phyloP scores from a whole-genome alignment of 2,888 invertebrate species.

The Pecten maximus region DNA sequence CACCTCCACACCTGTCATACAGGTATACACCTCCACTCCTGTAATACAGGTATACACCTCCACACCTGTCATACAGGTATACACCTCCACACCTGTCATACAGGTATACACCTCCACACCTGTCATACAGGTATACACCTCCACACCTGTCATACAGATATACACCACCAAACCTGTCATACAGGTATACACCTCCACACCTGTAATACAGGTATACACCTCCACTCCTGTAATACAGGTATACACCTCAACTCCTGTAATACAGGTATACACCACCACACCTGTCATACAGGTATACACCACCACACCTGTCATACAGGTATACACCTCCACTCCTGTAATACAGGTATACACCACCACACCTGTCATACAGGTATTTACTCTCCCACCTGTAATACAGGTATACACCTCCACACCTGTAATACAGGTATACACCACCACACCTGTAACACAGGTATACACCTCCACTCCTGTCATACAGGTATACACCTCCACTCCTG shows the following conservation, averaged over 20 bases:
- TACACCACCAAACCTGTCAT: background rate
- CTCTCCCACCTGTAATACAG: no score
- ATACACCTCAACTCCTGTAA: background rate
- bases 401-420: no score
- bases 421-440: no score
- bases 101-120: no score
- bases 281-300: background rate
- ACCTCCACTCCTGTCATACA: background rate
- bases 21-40: background rate
- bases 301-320: background rate
- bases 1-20: background rate
- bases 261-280: background rate
- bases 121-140: background rate
- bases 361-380: no score
- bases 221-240: background rate
- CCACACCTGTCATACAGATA: background rate
- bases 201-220: background rate
- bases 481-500: background rate
- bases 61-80: background rate
- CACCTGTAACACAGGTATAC: no score
- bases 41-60: no score
- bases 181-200: no score
- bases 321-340: background rate
- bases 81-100: no score
- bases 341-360: no score